phyloP scores from a whole-genome alignment of 2,888 invertebrate species.

The Trissolcus japonicus region DNA sequence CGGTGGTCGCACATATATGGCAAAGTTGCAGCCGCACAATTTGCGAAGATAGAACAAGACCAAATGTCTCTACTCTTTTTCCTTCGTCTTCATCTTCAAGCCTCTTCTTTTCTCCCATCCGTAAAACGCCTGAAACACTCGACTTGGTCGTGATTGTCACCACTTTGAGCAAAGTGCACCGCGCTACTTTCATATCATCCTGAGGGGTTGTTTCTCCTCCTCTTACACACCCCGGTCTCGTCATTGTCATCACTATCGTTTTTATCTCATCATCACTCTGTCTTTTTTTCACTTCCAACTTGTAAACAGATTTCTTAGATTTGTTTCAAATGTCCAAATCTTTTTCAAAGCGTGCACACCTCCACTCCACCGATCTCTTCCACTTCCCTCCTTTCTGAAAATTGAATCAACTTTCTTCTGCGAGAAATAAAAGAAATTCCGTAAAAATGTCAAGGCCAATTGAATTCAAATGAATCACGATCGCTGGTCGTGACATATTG shows the following conservation, averaged over 20 bases:
- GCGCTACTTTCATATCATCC: constrained; percentile 55
- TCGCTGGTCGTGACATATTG: constrained; percentile 39
- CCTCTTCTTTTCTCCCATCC: constrained; percentile 52
- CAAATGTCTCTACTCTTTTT: constrained; percentile 52
- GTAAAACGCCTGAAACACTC: constrained; percentile 57
- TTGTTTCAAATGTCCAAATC: no score
- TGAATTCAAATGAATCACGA: constrained; percentile 22
- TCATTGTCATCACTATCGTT: constrained; percentile 39
- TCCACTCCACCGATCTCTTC: no score
- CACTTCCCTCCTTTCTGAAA: no score
- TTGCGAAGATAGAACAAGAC: constrained; percentile 50
- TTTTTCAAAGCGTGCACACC: no score
- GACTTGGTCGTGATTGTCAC: constrained; percentile 62
- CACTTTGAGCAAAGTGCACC: constrained; percentile 62
- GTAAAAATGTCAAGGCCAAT: constrained; percentile 12
- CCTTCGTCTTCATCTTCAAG: constrained; percentile 53
- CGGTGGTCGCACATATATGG: constrained; percentile 46
- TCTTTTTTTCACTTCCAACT: neutral
- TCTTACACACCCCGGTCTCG: constrained; percentile 48
- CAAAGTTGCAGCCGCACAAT: constrained; percentile 45
- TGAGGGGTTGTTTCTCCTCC: constrained; percentile 48
- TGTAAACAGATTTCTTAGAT: constrained; percentile 15
- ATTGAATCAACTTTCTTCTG: no score
- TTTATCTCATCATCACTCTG: constrained; percentile 34
- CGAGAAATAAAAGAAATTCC: neutral